A percentile compares a stretch with the other conserved stretches of the same genome.
Conservation (phyloP, 2,113 vertebrate species). For the Hypanus sabinus region DNA sequence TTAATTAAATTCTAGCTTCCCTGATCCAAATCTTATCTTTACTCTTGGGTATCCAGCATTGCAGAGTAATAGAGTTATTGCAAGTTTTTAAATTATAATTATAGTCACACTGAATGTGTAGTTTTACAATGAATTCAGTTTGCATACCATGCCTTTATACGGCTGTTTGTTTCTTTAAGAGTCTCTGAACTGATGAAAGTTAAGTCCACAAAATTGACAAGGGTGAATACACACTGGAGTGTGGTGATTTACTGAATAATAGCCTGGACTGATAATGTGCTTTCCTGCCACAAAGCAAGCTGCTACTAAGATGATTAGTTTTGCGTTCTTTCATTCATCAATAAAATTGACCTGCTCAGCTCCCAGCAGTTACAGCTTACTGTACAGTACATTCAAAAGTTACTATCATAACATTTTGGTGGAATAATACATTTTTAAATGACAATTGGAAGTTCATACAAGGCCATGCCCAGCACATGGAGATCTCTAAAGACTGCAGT, state of each 20-base stretch:
- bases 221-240: background rate
- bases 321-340: background rate
- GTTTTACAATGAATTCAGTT: background rate
- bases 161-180: background rate
- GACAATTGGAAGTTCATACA: background rate
- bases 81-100: constrained; percentile 13
- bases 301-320: background rate
- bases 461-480: background rate
- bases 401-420: background rate
- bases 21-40: background rate
- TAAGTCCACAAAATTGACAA: background rate
- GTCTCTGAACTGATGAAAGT: background rate
- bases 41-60: background rate
- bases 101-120: background rate
- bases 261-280: too few species aligned
- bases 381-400: background rate
- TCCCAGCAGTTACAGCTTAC: background rate
- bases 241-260: background rate
- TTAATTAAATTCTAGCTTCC: background rate
- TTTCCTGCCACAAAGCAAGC: too few species aligned
- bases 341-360: background rate
- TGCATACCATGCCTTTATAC: background rate
- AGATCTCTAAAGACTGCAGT: background rate
- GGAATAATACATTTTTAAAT: background rate
- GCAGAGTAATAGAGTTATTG: background rate